Percentiles rank a stretch among this genome's conserved stretches.
Evolutionary conservation across 2,797 vertebrate genomes (phyloP).

Genomic region (Chaenodraco wilsoni): DNA sequence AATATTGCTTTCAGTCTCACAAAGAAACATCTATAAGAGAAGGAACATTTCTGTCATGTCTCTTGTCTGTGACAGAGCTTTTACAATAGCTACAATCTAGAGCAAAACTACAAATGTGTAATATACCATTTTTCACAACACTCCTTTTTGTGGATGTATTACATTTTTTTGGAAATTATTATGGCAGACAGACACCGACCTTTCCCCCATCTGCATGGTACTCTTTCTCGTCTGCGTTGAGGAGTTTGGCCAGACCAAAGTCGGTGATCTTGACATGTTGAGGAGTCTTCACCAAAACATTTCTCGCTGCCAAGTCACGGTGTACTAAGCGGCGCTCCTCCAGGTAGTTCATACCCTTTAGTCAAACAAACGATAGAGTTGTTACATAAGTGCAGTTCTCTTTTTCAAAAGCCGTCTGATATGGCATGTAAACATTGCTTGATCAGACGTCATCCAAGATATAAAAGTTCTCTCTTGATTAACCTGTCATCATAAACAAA

Average conservation of each 20-base stretch:
- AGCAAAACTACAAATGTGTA: slow-evolving; percentile 35
- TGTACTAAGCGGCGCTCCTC: slow-evolving; percentile 97
- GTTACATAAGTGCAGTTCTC: slow-evolving; percentile 16
- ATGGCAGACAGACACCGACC: slow-evolving; percentile 75
- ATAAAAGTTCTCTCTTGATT: neutral
- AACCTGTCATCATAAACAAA: neutral
- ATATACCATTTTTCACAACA: slow-evolving; percentile 26
- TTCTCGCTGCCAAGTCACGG: slow-evolving; percentile 95
- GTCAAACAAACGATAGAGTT: slow-evolving; percentile 47
- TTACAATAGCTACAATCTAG: slow-evolving; percentile 49
- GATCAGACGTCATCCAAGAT: slow-evolving; percentile 21
- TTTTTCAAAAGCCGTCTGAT: slow-evolving; percentile 7
- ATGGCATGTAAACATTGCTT: neutral
- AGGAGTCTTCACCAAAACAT: slow-evolving; percentile 96
- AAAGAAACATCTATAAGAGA: slow-evolving; percentile 25
- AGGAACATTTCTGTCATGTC: slow-evolving; percentile 32
- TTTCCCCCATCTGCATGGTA: slow-evolving; percentile 98
- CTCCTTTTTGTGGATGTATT: neutral
- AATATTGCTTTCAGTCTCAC: slow-evolving; percentile 1
- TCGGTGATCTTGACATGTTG: slow-evolving; percentile 98
- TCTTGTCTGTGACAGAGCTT: slow-evolving; percentile 31
- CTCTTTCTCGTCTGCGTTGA: slow-evolving; percentile 94
- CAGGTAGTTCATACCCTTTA: slow-evolving; percentile 97
- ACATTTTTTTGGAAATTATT: neutral
- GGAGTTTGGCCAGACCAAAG: slow-evolving; percentile 96